Evolutionary conservation across 2,113 vertebrate species (phyloP), one percentile per base, ranked within the genome.

Genomic region (Eubucco bourcierii): DNA sequence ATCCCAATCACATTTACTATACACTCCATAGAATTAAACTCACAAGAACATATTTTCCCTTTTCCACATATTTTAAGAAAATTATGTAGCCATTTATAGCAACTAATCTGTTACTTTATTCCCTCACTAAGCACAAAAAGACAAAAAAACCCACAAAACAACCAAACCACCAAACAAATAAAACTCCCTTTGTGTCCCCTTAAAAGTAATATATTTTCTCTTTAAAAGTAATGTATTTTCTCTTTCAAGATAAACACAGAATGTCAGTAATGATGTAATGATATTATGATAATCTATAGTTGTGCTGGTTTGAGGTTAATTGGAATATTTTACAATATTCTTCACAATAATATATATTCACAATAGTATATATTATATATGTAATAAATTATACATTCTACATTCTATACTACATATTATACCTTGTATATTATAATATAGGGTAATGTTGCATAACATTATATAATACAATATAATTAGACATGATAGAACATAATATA

Each of bases 121-220:
- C 6, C 9, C 5, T 72, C 13, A 66, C 28, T 56, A 75, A 84
- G 73, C 7, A 37, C 3, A 28, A 15, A 67, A 47, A 3, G 4
- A 46, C 0, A 16, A 46, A 18, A 46, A 46, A 41, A n/a, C n/a
- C 12, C 9, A 44, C 41, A n/a, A n/a, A 39, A 39, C 7, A 37
- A 37, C 37, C 37, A 33, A 68, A 56, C 10, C 9, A n/a, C 4
- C 14, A 76, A 74, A 33, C 3, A 65, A 31, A 7, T 2, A 46
- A 39, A 79, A 2, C 0, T 0, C 0, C 0, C 1, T 66, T 50
- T 74, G 15, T 34, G 4, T 39, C 27, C 7, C 8, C 63, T 80
- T 34, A 29, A 47, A 82, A 44, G 0, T 6, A 50, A 50, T 50
- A 12, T 1, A 1, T n/a, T n/a, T n/a, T n/a, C n/a, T n/a, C n/a